A percentile compares a stretch with the other conserved stretches of the same genome.
phyloP scores from a whole-genome alignment of 2,888 invertebrate genomes.

The Synergus itoensis region DNA sequence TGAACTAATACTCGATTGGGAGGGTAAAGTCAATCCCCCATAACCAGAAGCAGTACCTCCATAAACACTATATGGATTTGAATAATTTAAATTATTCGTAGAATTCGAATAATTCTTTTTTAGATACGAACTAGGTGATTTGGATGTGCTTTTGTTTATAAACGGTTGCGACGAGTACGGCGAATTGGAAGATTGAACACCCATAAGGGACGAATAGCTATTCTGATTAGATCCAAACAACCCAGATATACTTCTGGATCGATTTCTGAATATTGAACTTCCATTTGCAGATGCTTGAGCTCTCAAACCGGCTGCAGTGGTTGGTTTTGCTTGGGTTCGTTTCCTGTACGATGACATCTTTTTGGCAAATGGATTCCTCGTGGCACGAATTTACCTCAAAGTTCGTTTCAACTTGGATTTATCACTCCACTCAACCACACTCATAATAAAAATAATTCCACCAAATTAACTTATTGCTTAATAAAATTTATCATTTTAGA shows the following conservation, averaged over 20 bases:
- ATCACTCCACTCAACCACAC: constrained; percentile 3
- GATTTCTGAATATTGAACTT: constrained; percentile 75
- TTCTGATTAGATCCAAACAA: constrained; percentile 70
- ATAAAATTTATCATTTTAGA: not conserved
- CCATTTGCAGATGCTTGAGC: constrained; percentile 77
- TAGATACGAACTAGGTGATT: constrained; percentile 60
- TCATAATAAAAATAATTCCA: constrained; percentile 3
- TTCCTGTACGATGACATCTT: constrained; percentile 75
- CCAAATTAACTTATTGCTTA: not conserved
- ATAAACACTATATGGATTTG: constrained; percentile 80
- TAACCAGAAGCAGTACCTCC: constrained; percentile 84
- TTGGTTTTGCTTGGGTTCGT: constrained; percentile 73
- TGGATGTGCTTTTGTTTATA: constrained; percentile 49
- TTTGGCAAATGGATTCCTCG: constrained; percentile 8
- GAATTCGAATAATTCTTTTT: constrained; percentile 76
- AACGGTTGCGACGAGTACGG: constrained; percentile 66
- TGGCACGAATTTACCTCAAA: constrained; percentile 32
- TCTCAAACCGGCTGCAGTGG: constrained; percentile 74
- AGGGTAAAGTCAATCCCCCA: constrained; percentile 84
- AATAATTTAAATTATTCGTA: constrained; percentile 77
- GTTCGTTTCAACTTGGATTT: constrained; percentile 21
- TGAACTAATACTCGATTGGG: constrained; percentile 80
- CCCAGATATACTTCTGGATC: constrained; percentile 72
- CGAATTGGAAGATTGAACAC: constrained; percentile 66
- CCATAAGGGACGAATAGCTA: constrained; percentile 70